Evolutionary conservation across 2,888 invertebrate species (phyloP).

Genomic region (Ichneumoninae sp.): DNA sequence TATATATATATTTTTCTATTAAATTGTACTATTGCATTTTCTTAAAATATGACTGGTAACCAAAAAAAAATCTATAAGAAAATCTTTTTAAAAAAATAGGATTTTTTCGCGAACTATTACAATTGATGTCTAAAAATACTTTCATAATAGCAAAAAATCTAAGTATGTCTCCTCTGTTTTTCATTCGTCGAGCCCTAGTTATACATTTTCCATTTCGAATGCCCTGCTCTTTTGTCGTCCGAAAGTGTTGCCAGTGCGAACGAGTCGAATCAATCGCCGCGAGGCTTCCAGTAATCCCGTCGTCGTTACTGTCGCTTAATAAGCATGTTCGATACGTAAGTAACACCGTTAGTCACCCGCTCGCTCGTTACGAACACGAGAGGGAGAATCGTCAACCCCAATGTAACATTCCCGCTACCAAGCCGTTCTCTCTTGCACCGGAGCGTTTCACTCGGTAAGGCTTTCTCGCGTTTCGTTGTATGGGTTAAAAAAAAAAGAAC

Average conservation of each 20-base stretch:
- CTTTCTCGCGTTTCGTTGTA: conserved; percentile 18
- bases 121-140: no score
- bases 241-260: conserved; percentile 2
- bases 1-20: no score
- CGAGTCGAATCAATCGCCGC: conserved; percentile 8
- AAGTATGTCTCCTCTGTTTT: no score
- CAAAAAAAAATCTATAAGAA: no score
- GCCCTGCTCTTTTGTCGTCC: not conserved
- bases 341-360: conserved; percentile 62
- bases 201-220: conserved; percentile 19
- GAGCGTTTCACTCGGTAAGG: not conserved
- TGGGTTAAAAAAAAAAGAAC: conserved; percentile 3
- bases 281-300: not conserved
- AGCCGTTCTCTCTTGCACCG: not conserved
- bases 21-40: no score
- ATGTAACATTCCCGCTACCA: conserved; percentile 56
- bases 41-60: no score
- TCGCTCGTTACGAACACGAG: conserved; percentile 35
- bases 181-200: not conserved
- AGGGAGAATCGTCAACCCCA: conserved; percentile 37
- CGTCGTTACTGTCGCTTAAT: conserved; percentile 49
- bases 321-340: conserved; percentile 49
- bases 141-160: no score
- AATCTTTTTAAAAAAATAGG: no score
- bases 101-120: no score